Base-by-base conservation (phyloP, 2,113 vertebrate genomes). In the Tonatia bakeri region DNA sequence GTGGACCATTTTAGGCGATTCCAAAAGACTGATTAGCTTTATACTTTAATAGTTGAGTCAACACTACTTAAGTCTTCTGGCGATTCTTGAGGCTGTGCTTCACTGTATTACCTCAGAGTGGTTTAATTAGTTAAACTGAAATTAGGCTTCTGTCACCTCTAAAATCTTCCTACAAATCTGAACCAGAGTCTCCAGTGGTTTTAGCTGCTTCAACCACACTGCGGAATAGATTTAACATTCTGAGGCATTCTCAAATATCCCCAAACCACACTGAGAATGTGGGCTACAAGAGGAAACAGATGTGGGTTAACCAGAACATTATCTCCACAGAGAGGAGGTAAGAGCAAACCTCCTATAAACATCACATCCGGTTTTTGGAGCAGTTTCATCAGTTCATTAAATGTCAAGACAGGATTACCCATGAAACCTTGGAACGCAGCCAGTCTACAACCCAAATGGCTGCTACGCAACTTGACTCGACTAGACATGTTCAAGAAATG, bases 251-350 rank as follows among this genome's bases (percentile, higher is more conserved):
- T 98, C 98, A 98, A 99, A 98, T 97, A 98, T 95, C 98, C 96
- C 96, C 85, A 90, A 98, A 98, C 98, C 98, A 96, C 98, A 99
- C 96, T 97, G 98, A 98, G 98, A 98, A 98, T 89, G 98, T 2
- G 97, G 94, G 96, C 98, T 98, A 90, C 98, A 98, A 99, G 98
- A 98, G 94, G 98, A 99, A 99, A 98, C 98, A 99, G 98, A 99
- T 99, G 98, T 98, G 97, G 96, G 97, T 85, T 87, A 94, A 96
- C 98, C 98, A 95, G 98, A 99, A 96, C 98, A 97, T 96, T 97
- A 95, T 81, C 73, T 90, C 65, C 69, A 90, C 83, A 82, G 87
- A 79, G 40, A 85, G 59, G 47, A 92, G 80, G 96, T 90, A 91
- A 83, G 43, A 26, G 87, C 87, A 96, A 97, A 94, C 69, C 59